Conservation (phyloP, 2,797 vertebrate species). For the Limosa lapponica region DNA sequence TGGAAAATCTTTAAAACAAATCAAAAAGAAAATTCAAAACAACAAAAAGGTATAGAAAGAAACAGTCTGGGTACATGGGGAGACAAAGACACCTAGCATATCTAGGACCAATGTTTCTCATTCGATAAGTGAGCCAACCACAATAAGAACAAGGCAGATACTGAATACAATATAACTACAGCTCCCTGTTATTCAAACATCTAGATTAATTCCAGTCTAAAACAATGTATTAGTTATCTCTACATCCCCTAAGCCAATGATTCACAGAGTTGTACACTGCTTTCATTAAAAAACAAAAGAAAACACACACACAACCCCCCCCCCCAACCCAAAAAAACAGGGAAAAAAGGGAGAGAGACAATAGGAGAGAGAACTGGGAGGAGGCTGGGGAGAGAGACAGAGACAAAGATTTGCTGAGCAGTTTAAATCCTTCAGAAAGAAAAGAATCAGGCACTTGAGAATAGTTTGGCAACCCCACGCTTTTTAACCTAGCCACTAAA, state of each 20-base stretch:
- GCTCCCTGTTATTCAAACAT: neutral
- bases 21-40: neutral
- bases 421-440: neutral
- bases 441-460: conserved; percentile 24
- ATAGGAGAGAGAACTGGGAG: neutral
- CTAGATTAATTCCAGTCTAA: conserved; percentile 4
- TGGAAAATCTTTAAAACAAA: neutral
- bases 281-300: neutral
- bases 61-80: neutral
- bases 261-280: neutral
- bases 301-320: neutral
- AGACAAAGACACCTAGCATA: neutral
- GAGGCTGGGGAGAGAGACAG: neutral
- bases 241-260: neutral
- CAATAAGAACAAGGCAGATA: neutral
- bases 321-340: too few relatives aligned
- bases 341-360: too few relatives aligned
- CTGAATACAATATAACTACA: neutral
- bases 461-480: conserved; percentile 37
- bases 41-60: neutral
- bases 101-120: neutral
- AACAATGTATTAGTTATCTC: neutral
- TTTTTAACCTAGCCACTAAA: conserved; percentile 51
- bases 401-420: neutral
- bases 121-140: neutral